These are phyloP conservation scores for Pocillopora grandis DNA, from an alignment of 92 coral and sea anemone genomes.

Conservation along the genomic window DNA sequence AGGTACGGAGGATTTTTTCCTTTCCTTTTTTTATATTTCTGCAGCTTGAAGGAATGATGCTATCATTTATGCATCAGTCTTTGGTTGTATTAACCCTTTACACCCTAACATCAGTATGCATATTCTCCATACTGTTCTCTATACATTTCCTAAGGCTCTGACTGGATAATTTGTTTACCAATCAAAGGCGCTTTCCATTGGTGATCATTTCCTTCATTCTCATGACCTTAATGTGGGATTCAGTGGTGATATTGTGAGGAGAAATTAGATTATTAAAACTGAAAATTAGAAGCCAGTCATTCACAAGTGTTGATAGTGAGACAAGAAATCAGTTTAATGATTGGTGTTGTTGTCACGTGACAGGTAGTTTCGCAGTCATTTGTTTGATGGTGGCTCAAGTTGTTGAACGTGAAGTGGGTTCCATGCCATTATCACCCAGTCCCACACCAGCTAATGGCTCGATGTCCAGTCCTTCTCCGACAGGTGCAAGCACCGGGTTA, in stretches of 20 bases:
- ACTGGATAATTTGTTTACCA: too few species aligned
- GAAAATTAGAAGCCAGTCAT: too few species aligned
- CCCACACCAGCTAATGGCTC: conserved; percentile 44
- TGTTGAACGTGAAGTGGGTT: conserved; percentile 66
- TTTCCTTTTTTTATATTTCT: background rate
- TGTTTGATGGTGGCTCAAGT: conserved; percentile 81
- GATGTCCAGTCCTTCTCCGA: conserved; percentile 18
- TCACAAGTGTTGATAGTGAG: background rate
- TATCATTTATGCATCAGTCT: too few species aligned
- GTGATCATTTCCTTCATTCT: too few species aligned
- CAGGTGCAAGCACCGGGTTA: conserved; percentile 7
- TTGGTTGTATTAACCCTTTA: too few species aligned
- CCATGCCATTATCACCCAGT: conserved; percentile 21
- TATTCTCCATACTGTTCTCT: too few species aligned
- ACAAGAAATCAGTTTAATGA: background rate
- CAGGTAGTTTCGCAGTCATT: conserved; percentile 87
- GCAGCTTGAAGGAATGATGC: background rate
- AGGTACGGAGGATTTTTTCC: conserved; percentile 47
- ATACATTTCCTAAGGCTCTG: too few species aligned
- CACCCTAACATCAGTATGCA: too few species aligned
- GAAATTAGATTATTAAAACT: too few species aligned
- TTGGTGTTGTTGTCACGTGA: background rate
- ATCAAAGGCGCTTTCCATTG: too few species aligned
- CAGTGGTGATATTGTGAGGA: too few species aligned
- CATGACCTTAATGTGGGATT: too few species aligned